A percentile compares a stretch with the other conserved stretches of the same genome.
Evolutionary conservation across 2,888 invertebrate genomes (phyloP).

Genomic region (Latrodectus hesperus): DNA sequence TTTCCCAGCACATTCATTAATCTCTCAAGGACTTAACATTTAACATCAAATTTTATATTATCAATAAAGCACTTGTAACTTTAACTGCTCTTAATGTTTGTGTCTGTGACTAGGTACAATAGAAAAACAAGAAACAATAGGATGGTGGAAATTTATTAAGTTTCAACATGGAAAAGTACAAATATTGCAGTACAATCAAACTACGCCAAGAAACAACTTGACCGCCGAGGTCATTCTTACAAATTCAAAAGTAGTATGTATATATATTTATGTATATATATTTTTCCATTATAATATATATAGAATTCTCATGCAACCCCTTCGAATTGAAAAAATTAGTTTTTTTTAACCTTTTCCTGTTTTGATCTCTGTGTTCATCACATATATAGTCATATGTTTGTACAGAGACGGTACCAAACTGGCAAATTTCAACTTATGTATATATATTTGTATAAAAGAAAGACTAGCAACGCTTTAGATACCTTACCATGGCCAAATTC

Average conservation of each 20-base stretch:
- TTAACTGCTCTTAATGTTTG: too few relatives aligned
- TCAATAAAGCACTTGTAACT: too few relatives aligned
- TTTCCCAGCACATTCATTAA: too few relatives aligned
- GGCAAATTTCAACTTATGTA: constrained; percentile 68
- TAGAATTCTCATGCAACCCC: constrained; percentile 68
- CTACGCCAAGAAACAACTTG: constrained; percentile 72
- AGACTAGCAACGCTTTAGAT: constrained; percentile 57
- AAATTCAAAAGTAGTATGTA: constrained; percentile 70
- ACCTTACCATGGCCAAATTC: constrained; percentile 62
- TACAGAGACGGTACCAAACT: constrained; percentile 62
- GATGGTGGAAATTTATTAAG: constrained; percentile 76
- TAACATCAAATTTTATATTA: too few relatives aligned
- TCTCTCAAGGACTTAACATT: too few relatives aligned
- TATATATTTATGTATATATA: constrained; percentile 65
- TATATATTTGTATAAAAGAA: constrained; percentile 67
- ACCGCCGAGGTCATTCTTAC: constrained; percentile 67
- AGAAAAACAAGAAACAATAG: constrained; percentile 15
- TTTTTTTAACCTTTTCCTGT: constrained; percentile 62
- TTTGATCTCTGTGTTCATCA: constrained; percentile 60
- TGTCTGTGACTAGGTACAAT: too few relatives aligned
- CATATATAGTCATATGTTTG: constrained; percentile 59
- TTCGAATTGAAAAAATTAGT: constrained; percentile 58
- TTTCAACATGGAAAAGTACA: constrained; percentile 81
- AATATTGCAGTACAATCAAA: constrained; percentile 79
- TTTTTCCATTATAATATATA: constrained; percentile 66